Base-by-base conservation (phyloP, 2,797 vertebrate genomes). In the Lepus oiostolus region DNA sequence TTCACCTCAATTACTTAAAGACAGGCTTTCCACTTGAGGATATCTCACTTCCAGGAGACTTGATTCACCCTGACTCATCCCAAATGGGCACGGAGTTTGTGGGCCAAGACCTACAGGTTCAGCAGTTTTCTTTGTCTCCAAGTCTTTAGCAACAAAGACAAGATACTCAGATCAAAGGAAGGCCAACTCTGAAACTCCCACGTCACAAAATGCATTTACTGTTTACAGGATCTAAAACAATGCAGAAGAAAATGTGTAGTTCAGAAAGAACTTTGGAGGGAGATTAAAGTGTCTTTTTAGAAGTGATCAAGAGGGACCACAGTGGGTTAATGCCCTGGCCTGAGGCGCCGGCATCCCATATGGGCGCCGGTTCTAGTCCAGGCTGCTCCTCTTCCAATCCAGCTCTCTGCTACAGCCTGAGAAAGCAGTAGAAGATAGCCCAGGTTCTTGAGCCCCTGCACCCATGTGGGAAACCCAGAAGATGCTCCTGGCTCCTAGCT, bases 221-320 rank as follows among this genome's bases (percentile, higher is more conserved):
- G 32, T 76, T 82, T 42, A 58, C 0, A 82, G 14, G 19, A 14
- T 26, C 63, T 79, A 28, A 90, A 21, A 21, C 72, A 68, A 58
- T 32, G 22, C 21, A 88, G 63, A 65, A 5, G 32, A 50, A 81
- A 62, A 47, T 47, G 30, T 24, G 7, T 38, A 83, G 72, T 82
- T 96, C 79, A 65, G 30, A 52, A 14, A 85, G 14, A 62, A 35
- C 21, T 47, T 88, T 94, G 87, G 26, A 5, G 47, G 62, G 19
- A 77, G 30, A 52, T 82, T 93, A 22, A 83, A 86, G 10, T 17
- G 62, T 26, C 52, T 83, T 85, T 32, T 89, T 93, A 72, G 54
- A 81, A 72, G 5, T 81, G 42, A 47, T 47, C 42, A 47, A 47
- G 42, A 47, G 42, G 42, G 42, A 47, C 42, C 42, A 47, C 42